Percentiles rank a stretch among this genome's conserved stretches.
These are phyloP conservation scores for Myotis davidii DNA, from an alignment of 2,113 vertebrate genomes.

Conservation along the genomic window DNA sequence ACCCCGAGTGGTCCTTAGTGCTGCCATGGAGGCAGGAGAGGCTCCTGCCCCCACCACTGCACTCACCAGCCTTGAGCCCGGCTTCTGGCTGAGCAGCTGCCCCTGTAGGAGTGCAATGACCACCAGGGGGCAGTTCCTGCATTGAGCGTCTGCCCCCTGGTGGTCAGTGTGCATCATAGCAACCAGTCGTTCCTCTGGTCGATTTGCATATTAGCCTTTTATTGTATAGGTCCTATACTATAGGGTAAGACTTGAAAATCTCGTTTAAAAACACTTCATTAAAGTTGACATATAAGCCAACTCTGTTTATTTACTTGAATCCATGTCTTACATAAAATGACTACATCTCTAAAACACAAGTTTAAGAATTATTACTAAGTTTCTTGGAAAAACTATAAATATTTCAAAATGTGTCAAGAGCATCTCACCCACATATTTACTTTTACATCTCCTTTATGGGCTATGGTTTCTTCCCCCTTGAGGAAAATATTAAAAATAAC, in stretches of 20 bases:
- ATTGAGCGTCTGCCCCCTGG: no score
- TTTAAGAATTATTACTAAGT: conserved; percentile 50
- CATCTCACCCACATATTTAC: conserved; percentile 3
- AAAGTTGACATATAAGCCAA: neutral
- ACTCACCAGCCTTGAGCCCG: no score
- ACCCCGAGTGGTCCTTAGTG: no score
- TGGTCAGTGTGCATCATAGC: no score
- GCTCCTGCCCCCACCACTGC: no score
- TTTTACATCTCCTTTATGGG: conserved; percentile 1
- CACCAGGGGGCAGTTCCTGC: no score
- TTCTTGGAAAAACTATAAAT: conserved; percentile 32
- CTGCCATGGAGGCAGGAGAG: no score
- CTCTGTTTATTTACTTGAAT: neutral
- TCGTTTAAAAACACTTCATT: neutral
- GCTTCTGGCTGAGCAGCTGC: no score
- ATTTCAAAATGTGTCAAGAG: conserved; percentile 50
- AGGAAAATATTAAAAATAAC: conserved; percentile 49
- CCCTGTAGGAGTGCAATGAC: no score
- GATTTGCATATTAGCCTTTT: no score
- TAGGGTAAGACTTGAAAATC: neutral
- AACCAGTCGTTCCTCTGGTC: no score
- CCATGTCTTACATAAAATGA: neutral
- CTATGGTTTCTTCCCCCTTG: neutral
- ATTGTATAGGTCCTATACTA: no score
- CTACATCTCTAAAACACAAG: conserved; percentile 26